phyloP scores from a whole-genome alignment of 2,113 vertebrate species.

The Xerus inauris region DNA sequence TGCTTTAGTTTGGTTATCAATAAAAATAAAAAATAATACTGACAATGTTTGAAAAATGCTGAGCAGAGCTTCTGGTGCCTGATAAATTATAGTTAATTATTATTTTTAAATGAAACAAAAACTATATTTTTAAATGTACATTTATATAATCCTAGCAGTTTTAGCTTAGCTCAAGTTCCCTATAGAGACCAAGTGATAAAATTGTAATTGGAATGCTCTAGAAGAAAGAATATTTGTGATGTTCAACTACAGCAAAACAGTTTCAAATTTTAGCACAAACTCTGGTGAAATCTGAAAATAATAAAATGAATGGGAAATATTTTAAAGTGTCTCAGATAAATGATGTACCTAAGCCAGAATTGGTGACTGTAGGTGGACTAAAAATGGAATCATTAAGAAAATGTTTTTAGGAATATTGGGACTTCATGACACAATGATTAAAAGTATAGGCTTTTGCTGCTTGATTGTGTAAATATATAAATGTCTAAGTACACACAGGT shows the following conservation, averaged over 20 bases:
- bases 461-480: neutral
- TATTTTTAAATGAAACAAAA: constrained; percentile 40
- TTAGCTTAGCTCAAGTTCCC: neutral
- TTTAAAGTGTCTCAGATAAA: neutral
- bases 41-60: neutral
- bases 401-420: neutral
- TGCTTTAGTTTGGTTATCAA: neutral
- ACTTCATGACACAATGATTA: neutral
- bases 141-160: neutral
- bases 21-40: neutral
- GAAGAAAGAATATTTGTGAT: constrained; percentile 11
- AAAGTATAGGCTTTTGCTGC: neutral
- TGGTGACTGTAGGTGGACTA: neutral
- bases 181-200: neutral
- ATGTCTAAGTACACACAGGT: neutral
- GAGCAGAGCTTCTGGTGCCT: neutral
- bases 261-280: neutral
- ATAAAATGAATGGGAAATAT: neutral
- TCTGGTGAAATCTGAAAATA: neutral
- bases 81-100: neutral
- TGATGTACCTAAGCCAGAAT: neutral
- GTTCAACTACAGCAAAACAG: neutral
- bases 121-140: neutral
- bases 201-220: neutral
- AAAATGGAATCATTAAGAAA: neutral